A percentile compares a stretch with the other conserved stretches of the same genome.
Conservation (phyloP, 2,888 invertebrate species). For the Pachydiplax longipennis region DNA sequence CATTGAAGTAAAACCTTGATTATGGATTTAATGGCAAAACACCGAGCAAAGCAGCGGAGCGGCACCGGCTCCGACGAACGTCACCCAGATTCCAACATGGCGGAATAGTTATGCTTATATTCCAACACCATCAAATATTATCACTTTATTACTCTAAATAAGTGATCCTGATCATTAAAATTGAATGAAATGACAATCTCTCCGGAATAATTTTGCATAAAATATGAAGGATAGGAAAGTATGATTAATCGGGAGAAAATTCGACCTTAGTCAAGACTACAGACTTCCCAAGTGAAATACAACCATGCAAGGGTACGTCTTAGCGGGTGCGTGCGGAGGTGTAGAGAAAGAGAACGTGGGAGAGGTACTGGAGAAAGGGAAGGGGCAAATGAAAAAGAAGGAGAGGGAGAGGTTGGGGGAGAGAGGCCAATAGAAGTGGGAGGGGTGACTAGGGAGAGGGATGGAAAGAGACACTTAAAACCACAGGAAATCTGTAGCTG, state of each 20-base stretch:
- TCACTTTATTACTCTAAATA: background rate
- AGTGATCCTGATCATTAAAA: background rate
- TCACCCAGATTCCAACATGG: background rate
- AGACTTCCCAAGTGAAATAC: slow-evolving; percentile 29
- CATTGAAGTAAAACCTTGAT: no score
- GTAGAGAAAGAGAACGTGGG: slow-evolving; percentile 43
- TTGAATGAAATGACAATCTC: background rate
- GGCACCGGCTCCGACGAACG: background rate
- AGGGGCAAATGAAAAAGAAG: slow-evolving; percentile 43
- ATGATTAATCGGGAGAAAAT: background rate
- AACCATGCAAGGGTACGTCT: slow-evolving; percentile 41
- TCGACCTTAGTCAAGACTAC: background rate
- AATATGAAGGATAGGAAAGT: background rate
- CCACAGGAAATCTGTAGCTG: slow-evolving; percentile 45
- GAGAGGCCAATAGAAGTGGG: slow-evolving; percentile 45
- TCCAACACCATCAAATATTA: background rate
- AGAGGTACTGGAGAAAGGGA: slow-evolving; percentile 36
- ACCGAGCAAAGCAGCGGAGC: background rate
- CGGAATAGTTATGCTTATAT: background rate
- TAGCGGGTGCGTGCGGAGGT: slow-evolving; percentile 38
- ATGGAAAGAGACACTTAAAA: slow-evolving; percentile 44
- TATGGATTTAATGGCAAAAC: background rate
- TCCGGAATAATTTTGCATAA: background rate
- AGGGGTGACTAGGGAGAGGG: slow-evolving; percentile 44
- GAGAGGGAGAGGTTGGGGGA: slow-evolving; percentile 20